Base-by-base conservation (phyloP, 1,140 invertebrate species). In the Drosophila nigromelanica region DNA sequence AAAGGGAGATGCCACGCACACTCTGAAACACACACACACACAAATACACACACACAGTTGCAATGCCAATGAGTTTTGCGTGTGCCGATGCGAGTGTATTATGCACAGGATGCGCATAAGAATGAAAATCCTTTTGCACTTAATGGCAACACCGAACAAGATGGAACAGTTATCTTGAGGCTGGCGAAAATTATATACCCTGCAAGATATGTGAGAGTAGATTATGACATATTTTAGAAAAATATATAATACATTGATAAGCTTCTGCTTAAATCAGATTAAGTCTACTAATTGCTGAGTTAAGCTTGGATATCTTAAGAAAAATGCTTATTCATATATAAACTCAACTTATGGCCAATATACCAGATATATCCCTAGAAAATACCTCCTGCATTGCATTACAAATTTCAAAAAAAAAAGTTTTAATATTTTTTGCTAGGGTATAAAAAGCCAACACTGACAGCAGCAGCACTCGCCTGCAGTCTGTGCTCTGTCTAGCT, bases 121-220 rank as follows among this genome's bases (percentile, higher is more conserved):
- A 89, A 89, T 89, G 85, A 83, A 89, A 89, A 89, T 89, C 83
- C 79, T 89, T 89, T 89, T 89, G 85, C 83, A 89, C 83, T 89
- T 89, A 89, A 89, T 89, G 85, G 80, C 83, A 89, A 83, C 83
- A 89, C 73, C 79, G 72, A 89, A 87, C 69, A 78, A 72, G 74
- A 50, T 47, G 62, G 40, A 39, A 37, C 8, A 5, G 4, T 5
- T 10, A n/a, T n/a, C 2, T 11, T 21, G 2, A 4, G 11, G 1
- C n/a, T 30, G 4, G 5, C 18, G 54, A 58, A 24, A 4, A 15
- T n/a, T 8, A 12, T 24, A 55, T 40, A 24, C 52, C 52, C 33
- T 55, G 6, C 37, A 39, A 39, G 10, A n/a, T 4, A 7, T n/a
- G 27, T 3, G 11, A 8, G n/a, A 30, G 47, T 5, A 12, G 12